Base-by-base conservation (phyloP, 2,113 vertebrate species). In the Calidris pygmaea region DNA sequence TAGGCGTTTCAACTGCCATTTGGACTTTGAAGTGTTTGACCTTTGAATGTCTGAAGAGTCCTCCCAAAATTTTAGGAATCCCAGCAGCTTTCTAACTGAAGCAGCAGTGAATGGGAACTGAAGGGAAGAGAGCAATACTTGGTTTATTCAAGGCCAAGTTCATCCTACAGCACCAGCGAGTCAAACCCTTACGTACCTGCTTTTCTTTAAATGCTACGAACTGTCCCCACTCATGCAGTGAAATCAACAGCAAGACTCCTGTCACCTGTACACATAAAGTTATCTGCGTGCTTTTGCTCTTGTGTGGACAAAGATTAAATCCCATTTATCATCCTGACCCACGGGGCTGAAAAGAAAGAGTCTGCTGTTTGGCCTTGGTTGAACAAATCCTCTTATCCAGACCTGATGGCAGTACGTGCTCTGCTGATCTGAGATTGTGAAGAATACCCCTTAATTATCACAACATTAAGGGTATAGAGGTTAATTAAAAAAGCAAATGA, bases 401-500 rank as follows among this genome's bases (percentile, higher is more conserved):
- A 87, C 27, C n/a, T 90, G 83, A 87, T 52, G 8, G 1, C 37
- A 88, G 68, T 22, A 68, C 39, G 65, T 43, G 52, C 6, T 4
- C 71, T 84, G 34, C 60, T 84, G 70, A 81, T 65, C 65, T 48
- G 45, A 75, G 80, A 84, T 71, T 41, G 60, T 96, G 52, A 90
- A 93, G 37, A 79, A 66, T 66, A 76, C 19, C 73, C 53, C 76
- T 72, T 75, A 87, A 93, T 81, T 89, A 90, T 85, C 48, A 73
- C 53, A 91, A 67, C 45, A 82, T 72, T 81, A 92, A 71, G 70
- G 35, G n/a, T 93, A 85, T 13, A 9, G 37, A 81, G 72, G 83
- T 96, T 95, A 96, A 96, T 92, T 93, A 87, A 89, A 96, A 96
- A 96, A 92, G 50, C 58, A 93, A 92, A 85, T 62, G 39, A 93